Base-by-base conservation (phyloP, 2,797 vertebrate species). In the Sebastiscus tertius region DNA sequence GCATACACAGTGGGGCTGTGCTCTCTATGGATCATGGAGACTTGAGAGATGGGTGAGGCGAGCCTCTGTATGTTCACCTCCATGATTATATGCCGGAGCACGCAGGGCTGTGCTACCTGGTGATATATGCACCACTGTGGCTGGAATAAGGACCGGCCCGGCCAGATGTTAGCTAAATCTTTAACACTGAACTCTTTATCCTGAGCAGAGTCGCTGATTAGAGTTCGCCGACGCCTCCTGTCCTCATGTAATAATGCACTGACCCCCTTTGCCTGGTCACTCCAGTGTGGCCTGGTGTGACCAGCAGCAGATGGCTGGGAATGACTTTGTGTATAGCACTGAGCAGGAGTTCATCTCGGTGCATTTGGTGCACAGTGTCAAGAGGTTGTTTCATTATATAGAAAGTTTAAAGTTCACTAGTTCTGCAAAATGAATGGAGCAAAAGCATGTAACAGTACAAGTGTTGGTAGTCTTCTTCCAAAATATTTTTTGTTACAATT, bases 161-260 rank as follows among this genome's bases (percentile, higher is more conserved):
- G 60, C 72, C 89, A 94, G 92, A 92, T 94, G 89, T 90, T 89
- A 36, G 68, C 66, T 80, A 68, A 90, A 68, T 81, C 87, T 84
- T 83, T 60, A 72, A 81, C 68, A 72, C 72, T 63, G 46, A 81
- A 87, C 71, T 79, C 68, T 88, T 89, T 80, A 82, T 87, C 72
- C 81, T 49, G 27, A 80, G 75, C 62, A 34, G 67, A 81, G 82
- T n/a, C 56, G 55, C 34, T 89, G 87, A 90, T 89, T 88, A 88
- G 84, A 87, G 78, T 87, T 82, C 5, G 13, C 56, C 66, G 20
- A n/a, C 52, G 68, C 82, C 82, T 83, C 81, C 78, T 83, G 81
- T 88, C 68, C 66, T 72, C 59, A 56, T 78, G 73, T 71, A 72
- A 80, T 86, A 79, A 88, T 59, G 68, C 68, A 33, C 24, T 78